Evolutionary conservation across 2,888 invertebrate species (phyloP), one percentile per base, ranked within the genome.

Genomic region (Leptopterna dolabrata): DNA sequence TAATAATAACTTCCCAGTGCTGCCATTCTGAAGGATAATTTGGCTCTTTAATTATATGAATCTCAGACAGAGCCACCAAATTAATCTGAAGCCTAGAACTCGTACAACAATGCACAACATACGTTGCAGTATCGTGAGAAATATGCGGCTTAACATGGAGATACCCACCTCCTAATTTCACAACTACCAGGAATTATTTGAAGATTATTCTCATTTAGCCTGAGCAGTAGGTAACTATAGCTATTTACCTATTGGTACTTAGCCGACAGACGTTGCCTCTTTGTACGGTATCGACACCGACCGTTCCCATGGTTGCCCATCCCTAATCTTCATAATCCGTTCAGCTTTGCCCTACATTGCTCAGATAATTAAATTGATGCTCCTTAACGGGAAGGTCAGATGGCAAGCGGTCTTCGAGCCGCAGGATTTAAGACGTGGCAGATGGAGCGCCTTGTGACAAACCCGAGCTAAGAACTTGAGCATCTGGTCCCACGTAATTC

Each of bases 361-460:
- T 63, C 63, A 27, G 63, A 63, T 63, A 63, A 63, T 63, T 63
- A 63, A 63, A 63, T 63, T 63, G 63, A 63, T 63, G 63, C 63
- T 0, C 63, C 63, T 63, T 24, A 63, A 63, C 63, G 63, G 63
- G 19, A 19, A 63, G 63, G 63, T 63, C 63, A 63, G 63, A 63
- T 63, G 63, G 63, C 63, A 63, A 63, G 63, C 63, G 63, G 19
- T 63, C 63, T 63, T 7, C 24, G 24, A 13, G 63, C 63, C 63
- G 24, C 63, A 63, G 24, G 63, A 63, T 63, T 63, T 63, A 63
- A 63, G 27, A 63, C 63, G 63, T 24, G 63, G 63, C 63, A 63
- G 63, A 63, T 63, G 63, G 63, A 63, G 63, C 63, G 63, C 63
- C 63, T 63, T 63, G 63, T 63, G 63, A 63, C 63, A 63, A 63